Evolutionary conservation across 2,113 vertebrate species (phyloP).

Genomic region (Neodon shergylaensis): DNA sequence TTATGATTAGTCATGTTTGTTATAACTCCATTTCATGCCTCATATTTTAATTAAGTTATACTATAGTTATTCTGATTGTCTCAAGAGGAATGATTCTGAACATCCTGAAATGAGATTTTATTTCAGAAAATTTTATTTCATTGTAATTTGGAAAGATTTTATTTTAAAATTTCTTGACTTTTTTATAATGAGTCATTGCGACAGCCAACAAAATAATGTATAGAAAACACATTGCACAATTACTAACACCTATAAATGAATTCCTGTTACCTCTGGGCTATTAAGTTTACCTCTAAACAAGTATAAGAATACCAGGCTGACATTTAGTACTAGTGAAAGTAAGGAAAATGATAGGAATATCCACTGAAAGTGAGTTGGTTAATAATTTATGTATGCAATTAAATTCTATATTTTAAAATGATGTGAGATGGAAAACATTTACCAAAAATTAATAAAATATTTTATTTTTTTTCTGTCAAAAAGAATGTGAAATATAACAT

Average conservation of each 20-base stretch:
- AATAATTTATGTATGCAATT: neutral
- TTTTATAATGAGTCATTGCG: neutral
- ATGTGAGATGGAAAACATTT: neutral
- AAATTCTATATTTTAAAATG: neutral
- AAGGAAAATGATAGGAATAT: neutral
- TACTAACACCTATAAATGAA: neutral
- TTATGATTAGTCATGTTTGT: neutral
- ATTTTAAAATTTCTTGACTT: neutral
- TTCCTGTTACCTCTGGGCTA: neutral
- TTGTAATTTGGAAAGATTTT: neutral
- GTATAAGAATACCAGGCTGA: neutral
- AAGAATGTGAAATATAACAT: neutral
- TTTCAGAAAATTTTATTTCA: constrained; percentile 3
- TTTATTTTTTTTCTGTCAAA: neutral
- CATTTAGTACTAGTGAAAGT: neutral
- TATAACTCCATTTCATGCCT: neutral
- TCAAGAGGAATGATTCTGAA: neutral
- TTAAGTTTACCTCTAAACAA: constrained; percentile 19
- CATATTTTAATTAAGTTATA: constrained; percentile 51
- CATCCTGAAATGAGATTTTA: neutral
- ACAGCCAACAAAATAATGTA: constrained; percentile 34
- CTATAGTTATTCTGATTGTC: neutral
- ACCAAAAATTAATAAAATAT: neutral
- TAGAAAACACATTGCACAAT: neutral
- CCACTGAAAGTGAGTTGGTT: neutral